Evolutionary conservation across 2,888 invertebrate species (phyloP), one percentile per base, ranked within the genome.

Genomic region (Lydus trimaculatus): DNA sequence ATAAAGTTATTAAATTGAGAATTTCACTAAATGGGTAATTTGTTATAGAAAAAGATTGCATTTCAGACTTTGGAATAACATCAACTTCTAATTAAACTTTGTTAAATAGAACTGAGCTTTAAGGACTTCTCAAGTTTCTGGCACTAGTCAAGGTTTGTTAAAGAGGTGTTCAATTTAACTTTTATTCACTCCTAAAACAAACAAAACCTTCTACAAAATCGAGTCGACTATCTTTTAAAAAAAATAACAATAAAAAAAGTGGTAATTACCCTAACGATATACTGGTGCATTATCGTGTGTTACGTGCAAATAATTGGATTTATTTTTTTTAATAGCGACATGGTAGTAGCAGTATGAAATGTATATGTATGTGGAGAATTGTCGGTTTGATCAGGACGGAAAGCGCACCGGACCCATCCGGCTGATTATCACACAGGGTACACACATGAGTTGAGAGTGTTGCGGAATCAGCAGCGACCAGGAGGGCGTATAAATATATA

Each of bases 391-490:
- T 64, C 64, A 68, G 58, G 48, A 64, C 67, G 67, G 68, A 64
- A 68, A 68, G 68, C 68, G 59, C 66, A 66, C 63, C 66, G 66
- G 61, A 31, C 39, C 39, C 65, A 70, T 70, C 70, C 70, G 76
- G 77, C 71, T 79, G 80, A 82, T 82, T 81, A 82, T 82, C 81
- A 77, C 77, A 77, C 75, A 73, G 73, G 76, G 78, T n/a, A n/a
- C 80, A 79, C 81, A 79, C 79, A 82, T 81, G 81, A 80, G 82
- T 81, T 77, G 78, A 78, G 81, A 81, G 79, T 76, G 78, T 74
- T 80, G 81, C 82, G 80, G 80, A 82, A 79, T 83, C 83, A 83
- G 83, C 83, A 80, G 74, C 72, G 75, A 72, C 73, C 75, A 76
- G 75, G 75, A 78, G 76, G 74, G 78, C 75, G 77, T 76, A 74